Evolutionary conservation across 1,140 invertebrate genomes (phyloP), one percentile per base, ranked within the genome.

Genomic region (Diprion similis): DNA sequence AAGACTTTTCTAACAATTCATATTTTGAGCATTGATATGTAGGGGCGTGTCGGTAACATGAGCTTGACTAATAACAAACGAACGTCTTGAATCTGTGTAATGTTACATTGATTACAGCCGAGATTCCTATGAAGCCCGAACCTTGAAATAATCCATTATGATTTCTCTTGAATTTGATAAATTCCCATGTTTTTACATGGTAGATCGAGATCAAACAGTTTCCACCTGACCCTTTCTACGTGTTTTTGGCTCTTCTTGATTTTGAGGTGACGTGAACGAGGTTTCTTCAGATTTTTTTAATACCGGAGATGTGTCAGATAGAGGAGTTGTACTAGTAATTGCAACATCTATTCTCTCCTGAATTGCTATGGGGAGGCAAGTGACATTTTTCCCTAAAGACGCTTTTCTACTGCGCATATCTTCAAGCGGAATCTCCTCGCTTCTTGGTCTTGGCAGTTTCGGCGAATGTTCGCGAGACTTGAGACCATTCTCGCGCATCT

Each of bases 401-500:
- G 80, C 79, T 80, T 85, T 86, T 47, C 85, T 76, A 68, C 83
- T 73, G n/a, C 90, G 89, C 83, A 95, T 93, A 78, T 94, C 93
- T 82, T 96, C 95, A 7, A 97, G 81, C 0, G 95, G 95, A 59
- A 97, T 97, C 80, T 97, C 95, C 81, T 95, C 94, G 66, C 92
- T 94, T 19, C 92, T 90, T 13, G 92, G 93, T 75, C 92, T 89
- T n/a, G 92, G 94, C 83, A 91, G 90, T 78, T 90, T 91, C 10
- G 93, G 93, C 46, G 94, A 95, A 47, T 89, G 89, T 46, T 95
- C 94, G 15, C 93, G 86, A 0, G 93, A 95, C 65, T 88, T 89
- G 59, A 83, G 76, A 70, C 83, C 82, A 72, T 82, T 86, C 69
- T 87, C 81, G 68, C 71, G 66, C 67, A 18, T 46, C 9, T 81